Percentiles rank a stretch among this genome's conserved stretches.
phyloP scores from a whole-genome alignment of 2,797 vertebrate species.

The Atherinosoma microstoma region DNA sequence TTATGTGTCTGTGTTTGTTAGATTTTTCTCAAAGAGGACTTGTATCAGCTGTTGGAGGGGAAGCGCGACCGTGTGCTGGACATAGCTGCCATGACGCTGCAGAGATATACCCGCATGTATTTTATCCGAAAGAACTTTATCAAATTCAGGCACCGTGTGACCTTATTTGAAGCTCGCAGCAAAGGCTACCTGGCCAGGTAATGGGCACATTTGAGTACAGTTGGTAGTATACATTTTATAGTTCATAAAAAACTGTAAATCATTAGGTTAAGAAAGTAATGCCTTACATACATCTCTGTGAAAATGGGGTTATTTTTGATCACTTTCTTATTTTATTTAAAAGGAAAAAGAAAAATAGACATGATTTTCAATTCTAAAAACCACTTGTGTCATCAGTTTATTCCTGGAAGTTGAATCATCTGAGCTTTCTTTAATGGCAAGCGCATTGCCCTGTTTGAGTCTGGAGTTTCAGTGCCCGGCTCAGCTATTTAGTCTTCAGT shows the following conservation, averaged over 20 bases:
- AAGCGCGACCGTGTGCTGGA: slow-evolving; percentile 89
- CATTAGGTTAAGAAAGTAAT: not conserved
- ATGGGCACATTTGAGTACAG: not conserved
- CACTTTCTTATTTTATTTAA: not conserved
- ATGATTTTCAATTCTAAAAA: not conserved
- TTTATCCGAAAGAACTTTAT: slow-evolving; percentile 87
- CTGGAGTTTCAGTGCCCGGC: slow-evolving; percentile 42
- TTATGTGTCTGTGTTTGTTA: slow-evolving; percentile 60
- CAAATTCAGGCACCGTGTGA: slow-evolving; percentile 84
- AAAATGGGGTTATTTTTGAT: not conserved
- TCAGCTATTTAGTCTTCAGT: slow-evolving; percentile 34
- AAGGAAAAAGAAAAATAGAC: not conserved
- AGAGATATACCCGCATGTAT: slow-evolving; percentile 87
- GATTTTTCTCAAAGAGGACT: slow-evolving; percentile 95
- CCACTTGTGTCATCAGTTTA: not conserved
- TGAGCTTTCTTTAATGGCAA: slow-evolving; percentile 12
- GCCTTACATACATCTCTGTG: not conserved
- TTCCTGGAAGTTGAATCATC: not conserved
- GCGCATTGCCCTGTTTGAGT: not conserved
- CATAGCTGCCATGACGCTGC: slow-evolving; percentile 89
- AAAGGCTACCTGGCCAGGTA: slow-evolving; percentile 90
- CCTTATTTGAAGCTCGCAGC: slow-evolving; percentile 84
- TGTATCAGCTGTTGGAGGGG: slow-evolving; percentile 92
- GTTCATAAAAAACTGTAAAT: not conserved
- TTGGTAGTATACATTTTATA: not conserved